phyloP scores from a whole-genome alignment of 2,888 invertebrate genomes.

The Geotrupes spiniger region DNA sequence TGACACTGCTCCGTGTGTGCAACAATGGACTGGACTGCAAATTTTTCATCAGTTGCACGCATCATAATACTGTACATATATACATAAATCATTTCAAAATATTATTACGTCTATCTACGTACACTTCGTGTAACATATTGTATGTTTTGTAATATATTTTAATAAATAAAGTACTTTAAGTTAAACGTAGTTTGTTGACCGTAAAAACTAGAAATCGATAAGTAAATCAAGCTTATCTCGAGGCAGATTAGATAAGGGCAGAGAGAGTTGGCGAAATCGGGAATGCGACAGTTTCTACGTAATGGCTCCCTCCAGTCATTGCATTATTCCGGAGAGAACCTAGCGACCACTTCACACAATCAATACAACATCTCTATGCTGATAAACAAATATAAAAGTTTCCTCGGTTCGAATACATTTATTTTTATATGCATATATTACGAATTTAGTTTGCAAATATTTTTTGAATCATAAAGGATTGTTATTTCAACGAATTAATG shows the following conservation, averaged over 20 bases:
- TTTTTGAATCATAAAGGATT: no score
- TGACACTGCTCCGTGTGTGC: constrained; percentile 19
- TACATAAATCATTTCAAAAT: constrained; percentile 5
- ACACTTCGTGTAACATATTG: not conserved
- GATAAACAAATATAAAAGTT: constrained; percentile 33
- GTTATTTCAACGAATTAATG: no score
- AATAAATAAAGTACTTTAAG: not conserved
- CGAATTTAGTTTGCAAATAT: no score
- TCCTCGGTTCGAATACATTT: no score
- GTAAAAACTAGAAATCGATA: no score
- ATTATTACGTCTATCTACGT: no score
- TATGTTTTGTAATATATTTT: not conserved
- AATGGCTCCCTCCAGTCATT: constrained; percentile 36
- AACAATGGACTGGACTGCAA: constrained; percentile 28
- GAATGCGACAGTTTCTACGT: constrained; percentile 35
- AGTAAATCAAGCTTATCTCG: constrained; percentile 14
- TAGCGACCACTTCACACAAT: constrained; percentile 34
- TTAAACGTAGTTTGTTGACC: no score
- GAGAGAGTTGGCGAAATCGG: constrained; percentile 29
- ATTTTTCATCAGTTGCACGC: not conserved
- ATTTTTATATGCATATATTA: no score
- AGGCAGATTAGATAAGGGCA: constrained; percentile 25
- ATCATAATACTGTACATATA: constrained; percentile 5
- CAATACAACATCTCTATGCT: constrained; percentile 34
- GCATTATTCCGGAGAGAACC: constrained; percentile 34